Evolutionary conservation across 2,113 vertebrate species (phyloP).

Genomic region (Triplophysa dalaica): DNA sequence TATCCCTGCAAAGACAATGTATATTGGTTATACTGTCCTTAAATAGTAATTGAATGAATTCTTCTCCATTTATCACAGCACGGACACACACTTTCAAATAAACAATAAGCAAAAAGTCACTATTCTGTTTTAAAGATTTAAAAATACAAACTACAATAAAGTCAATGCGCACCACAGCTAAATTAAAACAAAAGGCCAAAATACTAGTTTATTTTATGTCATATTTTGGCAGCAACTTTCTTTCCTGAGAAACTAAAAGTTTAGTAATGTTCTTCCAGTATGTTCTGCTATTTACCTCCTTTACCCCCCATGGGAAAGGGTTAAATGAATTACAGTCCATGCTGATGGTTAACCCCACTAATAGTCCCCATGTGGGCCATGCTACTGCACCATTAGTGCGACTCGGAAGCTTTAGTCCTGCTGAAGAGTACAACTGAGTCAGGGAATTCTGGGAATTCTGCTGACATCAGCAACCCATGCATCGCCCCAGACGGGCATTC

Average conservation of each 20-base stretch:
- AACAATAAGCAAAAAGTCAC: too few species aligned
- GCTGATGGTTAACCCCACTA: constrained; percentile 55
- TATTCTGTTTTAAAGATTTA: too few species aligned
- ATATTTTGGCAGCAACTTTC: background rate
- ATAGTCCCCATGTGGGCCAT: constrained; percentile 48
- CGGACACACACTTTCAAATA: too few species aligned
- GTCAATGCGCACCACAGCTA: background rate
- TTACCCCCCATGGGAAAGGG: constrained; percentile 26
- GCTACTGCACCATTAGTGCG: constrained; percentile 46
- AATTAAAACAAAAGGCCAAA: background rate
- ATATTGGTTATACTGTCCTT: too few species aligned
- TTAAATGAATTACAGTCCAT: constrained; percentile 55
- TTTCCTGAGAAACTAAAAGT: background rate
- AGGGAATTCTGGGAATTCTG: constrained; percentile 47
- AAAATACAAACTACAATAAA: too few species aligned
- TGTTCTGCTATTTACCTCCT: constrained; percentile 4
- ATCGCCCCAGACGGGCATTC: constrained; percentile 14
- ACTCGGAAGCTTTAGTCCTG: constrained; percentile 38
- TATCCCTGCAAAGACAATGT: too few species aligned
- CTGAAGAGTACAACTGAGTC: constrained; percentile 46
- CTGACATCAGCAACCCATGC: constrained; percentile 49
- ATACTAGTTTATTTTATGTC: background rate
- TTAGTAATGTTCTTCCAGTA: background rate
- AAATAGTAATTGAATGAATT: too few species aligned
- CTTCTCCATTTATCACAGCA: too few species aligned